Conservation (phyloP, 2,797 vertebrate genomes). For the Cynopterus sphinx region DNA sequence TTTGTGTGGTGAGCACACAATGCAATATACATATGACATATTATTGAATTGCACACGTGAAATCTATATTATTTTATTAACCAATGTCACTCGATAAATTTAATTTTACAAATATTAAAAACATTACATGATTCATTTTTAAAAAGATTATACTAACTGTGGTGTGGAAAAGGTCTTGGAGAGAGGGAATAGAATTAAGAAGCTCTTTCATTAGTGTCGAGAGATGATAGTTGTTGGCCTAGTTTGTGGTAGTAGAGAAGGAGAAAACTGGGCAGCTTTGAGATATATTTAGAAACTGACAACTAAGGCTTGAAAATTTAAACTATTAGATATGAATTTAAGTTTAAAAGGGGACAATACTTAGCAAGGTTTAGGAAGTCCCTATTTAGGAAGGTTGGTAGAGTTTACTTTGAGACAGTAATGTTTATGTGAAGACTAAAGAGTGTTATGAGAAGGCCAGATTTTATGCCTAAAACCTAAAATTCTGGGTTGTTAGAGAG, state of each 20-base stretch:
- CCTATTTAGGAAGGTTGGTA: conserved; percentile 29
- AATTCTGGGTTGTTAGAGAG: neutral
- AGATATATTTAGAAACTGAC: neutral
- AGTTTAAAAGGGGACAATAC: neutral
- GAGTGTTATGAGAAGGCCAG: neutral
- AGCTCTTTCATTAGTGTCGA: neutral
- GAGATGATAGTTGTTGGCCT: neutral
- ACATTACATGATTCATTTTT: neutral
- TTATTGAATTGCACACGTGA: no score
- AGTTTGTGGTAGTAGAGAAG: neutral
- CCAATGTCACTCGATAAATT: no score
- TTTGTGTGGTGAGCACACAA: no score
- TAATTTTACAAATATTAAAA: no score
- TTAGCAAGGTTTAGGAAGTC: neutral
- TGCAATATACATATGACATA: no score
- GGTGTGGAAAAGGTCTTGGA: neutral
- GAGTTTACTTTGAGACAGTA: neutral
- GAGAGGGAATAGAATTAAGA: neutral
- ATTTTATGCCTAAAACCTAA: conserved; percentile 16
- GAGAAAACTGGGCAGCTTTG: neutral
- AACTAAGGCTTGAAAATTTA: neutral
- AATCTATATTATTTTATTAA: no score
- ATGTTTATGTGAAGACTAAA: neutral
- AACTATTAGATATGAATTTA: conserved; percentile 12
- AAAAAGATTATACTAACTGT: neutral